These are phyloP conservation scores for Tragulus kanchil DNA, from an alignment of 2,113 vertebrate species.

Conservation along the genomic window DNA sequence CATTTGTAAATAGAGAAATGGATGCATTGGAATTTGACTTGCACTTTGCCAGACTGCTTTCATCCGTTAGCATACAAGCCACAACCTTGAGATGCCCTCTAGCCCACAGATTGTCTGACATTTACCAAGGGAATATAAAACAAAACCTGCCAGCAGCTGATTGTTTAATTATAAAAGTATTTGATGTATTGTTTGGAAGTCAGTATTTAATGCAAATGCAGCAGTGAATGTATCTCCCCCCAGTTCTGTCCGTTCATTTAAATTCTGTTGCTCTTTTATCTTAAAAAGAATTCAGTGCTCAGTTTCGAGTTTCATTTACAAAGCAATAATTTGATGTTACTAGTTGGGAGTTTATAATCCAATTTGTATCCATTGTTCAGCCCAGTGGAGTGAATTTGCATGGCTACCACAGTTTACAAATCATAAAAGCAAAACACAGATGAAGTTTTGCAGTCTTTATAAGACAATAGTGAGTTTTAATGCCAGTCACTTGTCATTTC, in stretches of 20 bases:
- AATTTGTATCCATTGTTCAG: slow-evolving; percentile 64
- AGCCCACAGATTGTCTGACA: background rate
- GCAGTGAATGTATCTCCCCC: background rate
- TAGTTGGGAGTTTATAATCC: slow-evolving; percentile 57
- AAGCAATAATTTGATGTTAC: slow-evolving; percentile 61
- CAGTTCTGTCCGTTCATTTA: slow-evolving; percentile 29
- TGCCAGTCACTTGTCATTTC: slow-evolving; percentile 41
- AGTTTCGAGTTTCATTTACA: slow-evolving; percentile 67
- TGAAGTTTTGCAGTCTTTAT: slow-evolving; percentile 41
- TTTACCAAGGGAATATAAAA: slow-evolving; percentile 2
- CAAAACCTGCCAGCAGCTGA: background rate
- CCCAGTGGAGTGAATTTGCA: slow-evolving; percentile 51
- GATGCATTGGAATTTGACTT: background rate
- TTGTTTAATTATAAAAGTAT: background rate
- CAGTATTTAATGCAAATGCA: slow-evolving; percentile 18
- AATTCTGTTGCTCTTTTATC: slow-evolving; percentile 25
- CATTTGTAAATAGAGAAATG: background rate
- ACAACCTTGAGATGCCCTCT: background rate
- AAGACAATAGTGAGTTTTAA: background rate
- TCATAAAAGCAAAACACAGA: slow-evolving; percentile 32
- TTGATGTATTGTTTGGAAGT: background rate
- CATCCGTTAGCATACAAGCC: background rate
- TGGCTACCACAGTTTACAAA: slow-evolving; percentile 41
- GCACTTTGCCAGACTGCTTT: background rate
- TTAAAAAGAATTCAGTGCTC: slow-evolving; percentile 42